Evolutionary conservation across 2,797 vertebrate genomes (phyloP), one percentile per base, ranked within the genome.

Genomic region (Argya squamiceps): DNA sequence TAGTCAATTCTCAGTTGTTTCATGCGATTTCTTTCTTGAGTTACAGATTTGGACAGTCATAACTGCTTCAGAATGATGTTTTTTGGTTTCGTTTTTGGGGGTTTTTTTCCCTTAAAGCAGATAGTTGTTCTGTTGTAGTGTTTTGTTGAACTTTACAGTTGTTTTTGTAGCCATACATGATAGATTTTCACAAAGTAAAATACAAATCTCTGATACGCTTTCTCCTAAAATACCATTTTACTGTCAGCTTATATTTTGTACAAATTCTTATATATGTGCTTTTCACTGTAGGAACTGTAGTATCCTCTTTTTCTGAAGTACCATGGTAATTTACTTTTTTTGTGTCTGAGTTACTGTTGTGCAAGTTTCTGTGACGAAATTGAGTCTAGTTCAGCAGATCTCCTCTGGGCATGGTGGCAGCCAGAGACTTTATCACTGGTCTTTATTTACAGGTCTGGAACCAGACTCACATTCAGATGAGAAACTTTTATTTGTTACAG

Each of bases 361-460:
- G 34, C 60, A 65, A 47, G 12, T 65, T 78, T 89, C 70, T 52
- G 3, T 86, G 76, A 63, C 26, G 39, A 85, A 94, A 84, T 34
- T 15, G 21, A 89, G 53, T 68, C 39, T 56, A 49, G 34, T 62
- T 95, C 44, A 84, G 82, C 65, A 86, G n/a, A 88, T 65, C 15
- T 69, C 47, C 47, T 24, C n/a, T 59, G 52, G 47, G 34, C 82
- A 62, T 86, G 56, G 39, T 89, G 73, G 50, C 36, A 77, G 46
- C 59, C 68, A 26, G 10, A 89, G 64, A 52, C 84, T 90, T 96
- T 67, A 71, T 94, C 75, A 47, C 30, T 64, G 9, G n/a, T 37
- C 71, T 84, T 59, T 95, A 89, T 89, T 94, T 92, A 65, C 81
- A 88, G 56, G 23, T 83, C 71, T 93, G 27, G 60, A 73, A 62